Base-by-base conservation (phyloP, 2,113 vertebrate genomes). In the Centropus unirufus region DNA sequence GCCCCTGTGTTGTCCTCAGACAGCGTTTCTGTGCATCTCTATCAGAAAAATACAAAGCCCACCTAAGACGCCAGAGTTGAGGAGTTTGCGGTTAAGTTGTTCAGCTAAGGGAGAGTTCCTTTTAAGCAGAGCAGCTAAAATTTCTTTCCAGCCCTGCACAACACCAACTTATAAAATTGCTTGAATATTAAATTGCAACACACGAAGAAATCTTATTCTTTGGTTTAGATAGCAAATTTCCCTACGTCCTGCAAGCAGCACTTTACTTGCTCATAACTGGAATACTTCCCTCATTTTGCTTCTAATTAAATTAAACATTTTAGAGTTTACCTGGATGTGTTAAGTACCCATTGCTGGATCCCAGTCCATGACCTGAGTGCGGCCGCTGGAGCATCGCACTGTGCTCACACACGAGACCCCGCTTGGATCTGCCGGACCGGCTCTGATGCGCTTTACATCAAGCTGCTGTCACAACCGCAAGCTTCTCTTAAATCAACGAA, bases 61-160 rank as follows among this genome's bases (percentile, higher is more conserved):
- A 27, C 54, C 54, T 20, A 44, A 61, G 26, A 59, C 29, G 46
- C 39, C 0, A 0, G 9, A 2, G 3, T 8, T n/a, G 29, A 49
- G 52, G 59, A 80, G 61, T 54, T 3, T 18, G 10, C 49, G 10
- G 0, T 9, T 61, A 3, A 29, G 23, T 9, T 0, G 0, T 62
- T 26, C 67, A 8, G n/a, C 46, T 23, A 29, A 74, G 5, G 5
- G 11, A 72, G 6, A 58, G 3, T 29, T 4, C 36, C 57, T 34
- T 85, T 47, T 58, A 36, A 54, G 26, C 57, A 29, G 14, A 73
- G 32, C 49, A 66, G 9, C 42, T 83, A 15, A 74, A 74, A 51
- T 11, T 8, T 30, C 59, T 81, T 81, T 72, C 32, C 32, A 46
- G 39, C 18, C 67, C 36, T 55, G 4, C 8, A 29, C 15, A 27